These are phyloP conservation scores for Eurypyga helias DNA, from an alignment of 2,113 vertebrate species.

Conservation along the genomic window DNA sequence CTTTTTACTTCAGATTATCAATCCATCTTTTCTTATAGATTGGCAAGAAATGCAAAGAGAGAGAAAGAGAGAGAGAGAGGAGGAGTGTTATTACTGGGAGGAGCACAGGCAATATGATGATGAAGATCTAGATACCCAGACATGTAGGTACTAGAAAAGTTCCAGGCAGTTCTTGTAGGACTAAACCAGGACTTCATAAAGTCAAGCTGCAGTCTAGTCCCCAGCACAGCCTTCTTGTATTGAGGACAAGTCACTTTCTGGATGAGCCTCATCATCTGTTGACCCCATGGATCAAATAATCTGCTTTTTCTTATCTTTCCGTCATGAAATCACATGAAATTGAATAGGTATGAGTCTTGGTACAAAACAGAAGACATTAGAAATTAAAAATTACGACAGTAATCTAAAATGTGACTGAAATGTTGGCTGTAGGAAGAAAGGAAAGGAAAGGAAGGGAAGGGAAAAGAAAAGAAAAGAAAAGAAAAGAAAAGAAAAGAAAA, in stretches of 20 bases:
- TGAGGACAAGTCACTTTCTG: not conserved
- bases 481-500: not conserved
- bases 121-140: slow-evolving; percentile 13
- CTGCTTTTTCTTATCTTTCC: not conserved
- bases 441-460: too few species aligned
- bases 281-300: not conserved
- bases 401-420: not conserved
- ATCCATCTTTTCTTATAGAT: not conserved
- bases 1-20: not conserved
- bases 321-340: not conserved
- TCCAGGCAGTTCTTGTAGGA: not conserved
- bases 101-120: not conserved
- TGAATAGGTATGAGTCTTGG: not conserved
- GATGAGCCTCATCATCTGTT: not conserved
- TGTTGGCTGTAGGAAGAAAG: not conserved
- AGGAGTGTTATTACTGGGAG: slow-evolving; percentile 4
- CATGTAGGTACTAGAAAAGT: slow-evolving; percentile 37
- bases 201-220: not conserved
- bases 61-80: not conserved
- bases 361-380: not conserved
- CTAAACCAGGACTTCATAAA: not conserved
- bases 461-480: too few species aligned
- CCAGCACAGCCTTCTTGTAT: not conserved
- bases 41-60: not conserved
- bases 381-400: not conserved